Base-by-base conservation (phyloP, 1,140 invertebrate genomes). In the Drosophila navojoa region DNA sequence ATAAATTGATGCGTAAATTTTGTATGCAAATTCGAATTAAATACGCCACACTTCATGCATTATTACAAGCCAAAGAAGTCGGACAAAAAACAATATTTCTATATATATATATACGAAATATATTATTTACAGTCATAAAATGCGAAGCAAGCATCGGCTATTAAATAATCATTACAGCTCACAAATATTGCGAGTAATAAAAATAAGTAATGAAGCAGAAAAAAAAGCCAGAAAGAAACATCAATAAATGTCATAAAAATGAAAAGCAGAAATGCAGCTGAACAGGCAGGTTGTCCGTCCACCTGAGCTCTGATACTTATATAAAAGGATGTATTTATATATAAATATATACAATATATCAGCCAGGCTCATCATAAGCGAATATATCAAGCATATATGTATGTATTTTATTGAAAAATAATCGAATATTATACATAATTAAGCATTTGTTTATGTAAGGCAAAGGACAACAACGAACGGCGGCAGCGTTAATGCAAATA, bases 1-100 rank as follows among this genome's bases (percentile, higher is more conserved):
- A 71, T 75, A 86, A 81, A 86, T 86, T 66, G 77, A 75, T 66
- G 74, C 54, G 60, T 71, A 59, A 35, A 78, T 86, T 86, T 81
- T 77, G 45, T 76, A 87, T 85, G 81, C 81, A 81, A 86, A 86
- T 85, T 85, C 58, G 67, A 81, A 85, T 87, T 81, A 81, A 76
- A 76, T 60, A 70, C 67, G 76, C 75, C 60, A 79, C 75, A 86
- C 75, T 76, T 84, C 72, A 76, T 72, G 63, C 79, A 71, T 77
- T 77, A 77, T 61, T 45, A 45, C 58, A 71, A 75, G 69, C 53
- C 47, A 60, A 71, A 75, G 40, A 47, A 45, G 32, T 19, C 59
- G 0, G 15, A 15, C n/a, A 15, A 15, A 5, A 45, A 19, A 54
- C 5, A 0, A 29, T 29, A 29, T 29, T 0, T 6, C 4, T 29